Base-by-base conservation (phyloP, 2,797 vertebrate genomes). In the Hippocampus kuda region DNA sequence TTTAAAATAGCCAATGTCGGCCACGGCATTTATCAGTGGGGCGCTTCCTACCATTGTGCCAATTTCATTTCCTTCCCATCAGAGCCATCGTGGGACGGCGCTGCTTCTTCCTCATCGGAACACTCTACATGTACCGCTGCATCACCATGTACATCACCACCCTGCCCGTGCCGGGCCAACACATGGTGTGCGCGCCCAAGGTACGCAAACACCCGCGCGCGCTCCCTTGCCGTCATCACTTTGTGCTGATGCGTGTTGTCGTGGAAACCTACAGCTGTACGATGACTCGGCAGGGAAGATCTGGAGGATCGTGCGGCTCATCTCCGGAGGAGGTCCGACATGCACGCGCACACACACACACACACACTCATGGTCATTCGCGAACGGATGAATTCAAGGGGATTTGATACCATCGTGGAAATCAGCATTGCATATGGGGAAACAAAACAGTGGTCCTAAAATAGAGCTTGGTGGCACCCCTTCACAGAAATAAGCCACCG, bases 111-210 rank as follows among this genome's bases (percentile, higher is more conserved):
- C 92, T 99, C 75, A 89, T 98, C 59, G 97, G 96, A 68, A 94
- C 94, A 5, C 87, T 99, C 68, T 98, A 99, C 88, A 88, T 98
- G 71, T 99, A 98, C 67, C 93, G 95, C 77, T 96, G 94, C 51
- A 78, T 97, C 76, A 99, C 97, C 60, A 99, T 99, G 95, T 98
- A 98, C 0, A 90, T 97, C 77, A 99, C 97, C 68, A 98, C 95
- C 0, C 88, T 99, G 63, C 97, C 97, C 0, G 96, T 97, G 51
- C 97, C 96, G 6, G 94, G 95, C 24, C 91, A 91, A 84, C 95
- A 98, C 86, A 94, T 99, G 87, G 92, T 94, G 67, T 99, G 96
- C 72, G 95, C 96, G 0, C 95, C 96, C 0, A 99, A 99, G 94
- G 96, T 97, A 75, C 27, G 1, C 11, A 38, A 16, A 10, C 51